Percentiles rank a stretch among this genome's conserved stretches.
Conservation (phyloP, 2,797 vertebrate species). For the Triplophysa yarkandensis region DNA sequence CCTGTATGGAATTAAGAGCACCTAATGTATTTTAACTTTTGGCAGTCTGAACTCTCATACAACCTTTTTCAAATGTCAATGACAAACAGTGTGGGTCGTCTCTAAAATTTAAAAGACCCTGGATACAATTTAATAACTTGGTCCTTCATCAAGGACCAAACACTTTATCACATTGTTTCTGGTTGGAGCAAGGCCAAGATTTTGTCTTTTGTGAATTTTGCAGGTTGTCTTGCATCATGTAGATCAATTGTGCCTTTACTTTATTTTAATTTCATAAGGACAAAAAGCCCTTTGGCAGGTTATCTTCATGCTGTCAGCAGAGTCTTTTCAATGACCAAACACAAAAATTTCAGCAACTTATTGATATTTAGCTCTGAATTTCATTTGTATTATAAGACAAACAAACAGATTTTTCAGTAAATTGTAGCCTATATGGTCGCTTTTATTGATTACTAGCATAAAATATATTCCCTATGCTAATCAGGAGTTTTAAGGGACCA, state of each 20-base stretch:
- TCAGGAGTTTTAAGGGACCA: not conserved
- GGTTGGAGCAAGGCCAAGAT: too few relatives aligned
- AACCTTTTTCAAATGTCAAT: too few relatives aligned
- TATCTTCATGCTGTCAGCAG: not conserved
- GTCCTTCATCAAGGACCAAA: too few relatives aligned
- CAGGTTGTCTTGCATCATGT: not conserved
- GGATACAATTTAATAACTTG: not conserved
- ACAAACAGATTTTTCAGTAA: not conserved
- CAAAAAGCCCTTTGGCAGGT: not conserved
- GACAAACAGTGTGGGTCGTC: not conserved
- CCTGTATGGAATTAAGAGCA: constrained; percentile 11
- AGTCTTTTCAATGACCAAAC: not conserved
- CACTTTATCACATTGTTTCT: not conserved
- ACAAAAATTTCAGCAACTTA: not conserved
- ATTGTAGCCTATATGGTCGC: not conserved
- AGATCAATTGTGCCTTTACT: not conserved
- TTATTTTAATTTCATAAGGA: constrained; percentile 4
- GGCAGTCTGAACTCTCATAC: not conserved
- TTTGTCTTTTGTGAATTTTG: constrained; percentile 3
- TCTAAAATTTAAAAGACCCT: not conserved
- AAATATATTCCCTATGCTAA: constrained; percentile 15
- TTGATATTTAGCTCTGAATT: not conserved
- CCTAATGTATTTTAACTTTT: constrained; percentile 32
- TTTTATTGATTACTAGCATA: not conserved
- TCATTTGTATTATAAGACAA: not conserved